Base-by-base conservation (phyloP, 1,140 invertebrate genomes). In the Lepidurus apus region DNA sequence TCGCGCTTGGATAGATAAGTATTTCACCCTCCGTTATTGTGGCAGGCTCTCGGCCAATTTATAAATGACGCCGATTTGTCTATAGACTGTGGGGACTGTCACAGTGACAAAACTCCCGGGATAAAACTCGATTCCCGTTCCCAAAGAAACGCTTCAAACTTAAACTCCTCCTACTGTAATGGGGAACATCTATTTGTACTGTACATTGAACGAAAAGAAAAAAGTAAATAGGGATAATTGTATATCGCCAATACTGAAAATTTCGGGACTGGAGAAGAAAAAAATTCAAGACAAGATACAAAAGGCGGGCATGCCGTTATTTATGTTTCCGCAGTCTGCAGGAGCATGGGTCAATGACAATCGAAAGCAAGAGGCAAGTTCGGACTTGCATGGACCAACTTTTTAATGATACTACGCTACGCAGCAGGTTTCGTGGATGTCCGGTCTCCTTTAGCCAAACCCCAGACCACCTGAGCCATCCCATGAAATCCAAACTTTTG, bases 311-410 rank as follows among this genome's bases (percentile, higher is more conserved):
- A 13, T 65, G 21, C 21, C 34, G 53, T 65, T 65, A 65, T 65
- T 65, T 65, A 65, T 65, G 53, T 21, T 11, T 65, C 53, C 53
- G 53, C 53, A 65, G 53, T 21, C 21, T 65, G 53, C 53, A 65
- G 53, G 53, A 21, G 53, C 53, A 65, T 65, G 53, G 53, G 53
- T 65, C 53, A 65, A 65, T 65, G 53, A 65, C 53, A 65, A 65
- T 65, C 13, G 53, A 13, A 65, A 65, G 53, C 53, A 65, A 65
- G 6, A 65, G 53, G 21, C 53, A 65, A 65, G 53, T 21, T 65
- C 53, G 21, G 53, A 65, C 53, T 65, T 65, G 53, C 53, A 21
- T 17, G 53, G n/a, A 21, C 53, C 13, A 8, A 4, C 7, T 65
- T 65, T 65, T 65, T 65, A 65, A 65, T 65, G n/a, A 65, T 21